Conservation (phyloP, 1,140 invertebrate genomes). For the Drosophila miranda region DNA sequence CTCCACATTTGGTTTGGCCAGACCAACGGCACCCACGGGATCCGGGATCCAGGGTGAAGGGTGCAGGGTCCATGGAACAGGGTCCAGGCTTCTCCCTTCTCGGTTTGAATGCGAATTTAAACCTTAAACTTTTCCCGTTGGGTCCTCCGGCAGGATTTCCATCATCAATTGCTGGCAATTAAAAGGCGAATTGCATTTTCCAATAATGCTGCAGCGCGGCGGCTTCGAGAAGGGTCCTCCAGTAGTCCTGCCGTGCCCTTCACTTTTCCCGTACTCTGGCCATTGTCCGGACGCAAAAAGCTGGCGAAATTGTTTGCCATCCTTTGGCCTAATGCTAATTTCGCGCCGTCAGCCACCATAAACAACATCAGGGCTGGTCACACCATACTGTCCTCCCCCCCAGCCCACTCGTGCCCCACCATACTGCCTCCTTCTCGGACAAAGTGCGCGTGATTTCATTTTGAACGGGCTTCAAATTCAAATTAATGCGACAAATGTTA, state of each 20-base stretch:
- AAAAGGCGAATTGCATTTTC: conserved; percentile 69
- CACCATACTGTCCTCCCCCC: conserved; percentile 6
- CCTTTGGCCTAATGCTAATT: conserved; percentile 68
- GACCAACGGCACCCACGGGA: conserved; percentile 51
- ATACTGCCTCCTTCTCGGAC: not conserved
- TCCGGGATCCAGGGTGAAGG: not conserved
- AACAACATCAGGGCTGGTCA: conserved; percentile 44
- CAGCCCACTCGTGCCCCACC: too few species aligned
- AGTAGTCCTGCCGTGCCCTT: conserved; percentile 3
- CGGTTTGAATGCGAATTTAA: conserved; percentile 27
- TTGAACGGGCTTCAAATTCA: conserved; percentile 67
- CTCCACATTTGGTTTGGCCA: conserved; percentile 28
- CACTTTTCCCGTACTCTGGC: not conserved
- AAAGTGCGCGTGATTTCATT: conserved; percentile 57
- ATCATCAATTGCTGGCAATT: conserved; percentile 69
- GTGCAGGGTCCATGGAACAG: not conserved
- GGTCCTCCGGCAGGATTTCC: conserved; percentile 10
- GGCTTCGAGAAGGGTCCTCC: not conserved
- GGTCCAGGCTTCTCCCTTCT: not conserved
- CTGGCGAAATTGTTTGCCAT: conserved; percentile 56
- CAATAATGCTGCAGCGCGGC: conserved; percentile 60
- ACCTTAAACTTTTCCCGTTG: conserved; percentile 26
- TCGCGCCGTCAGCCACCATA: conserved; percentile 64
- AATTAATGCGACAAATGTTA: conserved; percentile 70
- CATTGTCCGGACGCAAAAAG: conserved; percentile 4